A percentile compares a stretch with the other conserved stretches of the same genome.
Conservation (phyloP, 2,113 vertebrate species). For the Eubucco bourcierii region DNA sequence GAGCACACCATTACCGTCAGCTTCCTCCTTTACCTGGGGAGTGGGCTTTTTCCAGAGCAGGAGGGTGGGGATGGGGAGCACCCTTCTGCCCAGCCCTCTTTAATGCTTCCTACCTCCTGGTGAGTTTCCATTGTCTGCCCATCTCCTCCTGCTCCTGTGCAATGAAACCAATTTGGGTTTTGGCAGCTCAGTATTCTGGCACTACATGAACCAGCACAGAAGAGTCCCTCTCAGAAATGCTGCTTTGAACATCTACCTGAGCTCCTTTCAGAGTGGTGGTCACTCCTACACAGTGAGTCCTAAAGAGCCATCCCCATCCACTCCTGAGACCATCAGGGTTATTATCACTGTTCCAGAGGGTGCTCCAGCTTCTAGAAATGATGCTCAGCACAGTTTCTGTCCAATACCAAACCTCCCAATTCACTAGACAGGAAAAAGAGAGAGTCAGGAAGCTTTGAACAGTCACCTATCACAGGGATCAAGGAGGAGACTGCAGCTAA, state of each 20-base stretch:
- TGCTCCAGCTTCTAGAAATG: neutral
- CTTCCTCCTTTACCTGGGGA: slow-evolving; percentile 45
- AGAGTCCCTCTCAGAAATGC: accelerated
- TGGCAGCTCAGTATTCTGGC: neutral
- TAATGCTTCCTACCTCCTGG: neutral
- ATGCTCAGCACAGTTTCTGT: neutral
- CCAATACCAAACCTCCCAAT: neutral
- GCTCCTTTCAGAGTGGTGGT: neutral
- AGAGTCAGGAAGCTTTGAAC: neutral
- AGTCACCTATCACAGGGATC: neutral
- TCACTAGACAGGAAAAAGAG: neutral
- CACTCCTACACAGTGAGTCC: neutral
- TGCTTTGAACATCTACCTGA: neutral
- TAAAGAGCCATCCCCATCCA: neutral
- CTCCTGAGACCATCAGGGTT: neutral
- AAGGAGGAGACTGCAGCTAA: accelerated
- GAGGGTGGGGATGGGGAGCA: neutral
- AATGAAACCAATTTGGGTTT: neutral
- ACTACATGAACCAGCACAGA: neutral
- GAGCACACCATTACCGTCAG: neutral
- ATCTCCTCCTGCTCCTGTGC: neutral
- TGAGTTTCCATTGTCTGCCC: slow-evolving; percentile 27
- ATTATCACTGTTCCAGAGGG: neutral
- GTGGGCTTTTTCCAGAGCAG: neutral
- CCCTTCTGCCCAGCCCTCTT: neutral